Evolutionary conservation across 2,113 vertebrate species (phyloP).

Genomic region (Triplophysa dalaica): DNA sequence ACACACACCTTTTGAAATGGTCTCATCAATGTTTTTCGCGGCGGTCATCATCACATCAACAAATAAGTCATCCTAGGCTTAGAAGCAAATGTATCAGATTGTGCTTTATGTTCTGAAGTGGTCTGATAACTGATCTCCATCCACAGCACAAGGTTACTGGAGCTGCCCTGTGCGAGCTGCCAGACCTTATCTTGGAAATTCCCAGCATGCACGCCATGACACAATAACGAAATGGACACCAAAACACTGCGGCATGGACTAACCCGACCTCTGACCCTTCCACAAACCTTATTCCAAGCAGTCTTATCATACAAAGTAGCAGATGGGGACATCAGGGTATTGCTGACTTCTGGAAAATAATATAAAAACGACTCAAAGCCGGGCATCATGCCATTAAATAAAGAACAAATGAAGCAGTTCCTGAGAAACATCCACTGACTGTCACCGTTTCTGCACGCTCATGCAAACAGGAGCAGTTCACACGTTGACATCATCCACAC

Average conservation of each 20-base stretch:
- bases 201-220: slow-evolving; percentile 1
- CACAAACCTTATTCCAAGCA: background rate
- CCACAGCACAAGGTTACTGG: background rate
- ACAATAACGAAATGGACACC: slow-evolving; percentile 13
- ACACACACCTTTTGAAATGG: too few species aligned
- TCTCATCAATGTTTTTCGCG: too few species aligned
- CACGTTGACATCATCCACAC: background rate
- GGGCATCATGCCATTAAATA: background rate
- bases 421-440: background rate
- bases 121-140: background rate
- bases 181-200: slow-evolving; percentile 10
- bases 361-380: background rate
- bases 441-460: background rate
- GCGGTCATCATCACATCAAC: background rate
- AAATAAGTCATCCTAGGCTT: background rate
- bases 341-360: background rate
- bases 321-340: background rate
- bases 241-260: background rate
- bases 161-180: background rate
- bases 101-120: background rate
- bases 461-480: slow-evolving; percentile 11
- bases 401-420: background rate
- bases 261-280: background rate
- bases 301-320: background rate
- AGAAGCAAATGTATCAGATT: slow-evolving; percentile 1